Conservation (phyloP, 92 coral and sea anemone genomes). For the Montipora capitata region DNA sequence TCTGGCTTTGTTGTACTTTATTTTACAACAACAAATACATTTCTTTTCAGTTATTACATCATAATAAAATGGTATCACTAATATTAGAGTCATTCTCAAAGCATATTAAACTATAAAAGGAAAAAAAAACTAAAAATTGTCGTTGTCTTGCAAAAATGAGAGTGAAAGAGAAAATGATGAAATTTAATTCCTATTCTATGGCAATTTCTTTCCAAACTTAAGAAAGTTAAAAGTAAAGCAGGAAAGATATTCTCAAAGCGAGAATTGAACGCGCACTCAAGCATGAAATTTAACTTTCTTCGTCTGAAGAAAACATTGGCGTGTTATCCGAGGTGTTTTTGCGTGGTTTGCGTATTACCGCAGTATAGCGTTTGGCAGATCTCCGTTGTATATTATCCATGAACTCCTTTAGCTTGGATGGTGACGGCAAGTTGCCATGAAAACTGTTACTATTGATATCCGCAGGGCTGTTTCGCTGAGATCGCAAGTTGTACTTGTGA, state of each 20-base stretch:
- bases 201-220: too few species aligned
- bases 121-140: too few species aligned
- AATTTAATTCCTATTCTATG: too few species aligned
- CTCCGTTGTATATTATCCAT: constrained; percentile 75
- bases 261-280: too few species aligned
- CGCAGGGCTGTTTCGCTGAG: constrained; percentile 74
- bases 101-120: too few species aligned
- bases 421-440: constrained; percentile 83
- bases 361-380: constrained; percentile 71
- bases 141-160: too few species aligned
- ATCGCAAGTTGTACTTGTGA: constrained; percentile 88
- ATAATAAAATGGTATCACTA: too few species aligned
- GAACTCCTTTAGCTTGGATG: constrained; percentile 84
- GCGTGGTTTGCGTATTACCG: constrained; percentile 47
- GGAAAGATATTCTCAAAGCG: not conserved
- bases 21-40: not conserved
- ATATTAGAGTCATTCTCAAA: too few species aligned
- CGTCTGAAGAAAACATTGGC: constrained; percentile 89
- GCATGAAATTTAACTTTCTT: constrained; percentile 57
- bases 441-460: constrained; percentile 75
- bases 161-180: too few species aligned
- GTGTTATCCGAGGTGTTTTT: constrained; percentile 21
- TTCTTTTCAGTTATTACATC: not conserved
- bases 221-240: not conserved
- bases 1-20: not conserved